Percentiles rank a stretch among this genome's conserved stretches.
phyloP scores from a whole-genome alignment of 2,113 vertebrate genomes.

The Cranoglanis bouderius region DNA sequence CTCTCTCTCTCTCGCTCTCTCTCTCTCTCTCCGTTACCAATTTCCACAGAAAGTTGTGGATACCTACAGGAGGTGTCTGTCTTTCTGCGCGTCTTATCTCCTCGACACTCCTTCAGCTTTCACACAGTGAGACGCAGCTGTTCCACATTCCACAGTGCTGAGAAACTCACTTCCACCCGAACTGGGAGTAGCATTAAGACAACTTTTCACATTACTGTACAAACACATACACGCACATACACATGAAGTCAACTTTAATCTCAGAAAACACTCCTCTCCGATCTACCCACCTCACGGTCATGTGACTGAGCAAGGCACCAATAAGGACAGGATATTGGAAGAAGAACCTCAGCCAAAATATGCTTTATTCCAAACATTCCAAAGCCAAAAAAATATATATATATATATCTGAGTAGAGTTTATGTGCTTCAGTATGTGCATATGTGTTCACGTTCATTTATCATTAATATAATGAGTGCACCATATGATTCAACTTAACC shows the following conservation, averaged over 20 bases:
- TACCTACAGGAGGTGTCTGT: background rate
- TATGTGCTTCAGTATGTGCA: slow-evolving; percentile 17
- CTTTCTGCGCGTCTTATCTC: background rate
- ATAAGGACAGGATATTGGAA: slow-evolving; percentile 38
- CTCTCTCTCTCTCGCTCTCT: background rate
- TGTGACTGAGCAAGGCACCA: slow-evolving; percentile 57
- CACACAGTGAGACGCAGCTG: slow-evolving; percentile 6
- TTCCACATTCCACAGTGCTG: slow-evolving; percentile 25
- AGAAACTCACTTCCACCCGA: background rate
- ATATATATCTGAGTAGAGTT: background rate
- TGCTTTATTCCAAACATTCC: slow-evolving; percentile 47
- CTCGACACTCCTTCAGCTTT: slow-evolving; percentile 21
- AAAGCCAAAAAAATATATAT: background rate
- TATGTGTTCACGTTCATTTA: slow-evolving; percentile 8
- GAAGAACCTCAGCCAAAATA: slow-evolving; percentile 55
- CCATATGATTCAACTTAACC: background rate
- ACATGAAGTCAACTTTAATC: slow-evolving; percentile 40
- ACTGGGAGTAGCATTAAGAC: background rate
- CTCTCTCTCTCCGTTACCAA: background rate
- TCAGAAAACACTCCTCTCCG: slow-evolving; percentile 50
- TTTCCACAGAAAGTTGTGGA: background rate
- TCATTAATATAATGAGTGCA: background rate
- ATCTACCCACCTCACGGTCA: slow-evolving; percentile 56
- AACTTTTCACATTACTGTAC: slow-evolving; percentile 1
- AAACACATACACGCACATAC: slow-evolving; percentile 32